These are phyloP conservation scores for Neopelma chrysocephalum DNA, from an alignment of 2,797 vertebrate genomes.

Conservation along the genomic window DNA sequence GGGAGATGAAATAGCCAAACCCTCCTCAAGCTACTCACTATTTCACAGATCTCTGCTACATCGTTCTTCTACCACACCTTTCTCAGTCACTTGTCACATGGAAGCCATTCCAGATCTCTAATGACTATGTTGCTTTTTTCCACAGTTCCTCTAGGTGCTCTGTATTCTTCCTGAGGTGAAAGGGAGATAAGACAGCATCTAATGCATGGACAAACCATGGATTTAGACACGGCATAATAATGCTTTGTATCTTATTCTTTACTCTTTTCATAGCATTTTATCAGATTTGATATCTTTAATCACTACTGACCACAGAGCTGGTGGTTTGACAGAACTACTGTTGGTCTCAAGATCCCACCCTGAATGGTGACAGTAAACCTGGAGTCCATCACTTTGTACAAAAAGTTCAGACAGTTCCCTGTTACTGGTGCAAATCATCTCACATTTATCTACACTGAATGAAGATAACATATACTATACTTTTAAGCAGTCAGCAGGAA, in stretches of 20 bases:
- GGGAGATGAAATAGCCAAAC: neutral
- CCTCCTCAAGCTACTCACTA: neutral
- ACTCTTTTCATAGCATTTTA: neutral
- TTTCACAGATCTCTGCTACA: neutral
- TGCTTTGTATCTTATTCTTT: neutral
- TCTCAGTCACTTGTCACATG: neutral
- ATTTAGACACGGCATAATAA: neutral
- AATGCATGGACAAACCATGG: neutral
- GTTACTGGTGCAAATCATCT: neutral
- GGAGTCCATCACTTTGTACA: neutral
- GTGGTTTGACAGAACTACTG: neutral
- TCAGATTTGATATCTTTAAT: neutral
- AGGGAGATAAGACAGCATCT: neutral
- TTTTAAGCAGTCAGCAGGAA: neutral
- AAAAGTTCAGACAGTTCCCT: neutral
- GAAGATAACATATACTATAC: neutral
- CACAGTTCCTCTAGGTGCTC: neutral
- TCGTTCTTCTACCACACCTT: neutral
- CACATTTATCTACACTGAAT: neutral
- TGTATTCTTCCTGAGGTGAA: neutral
- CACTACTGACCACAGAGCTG: neutral
- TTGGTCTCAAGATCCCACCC: neutral
- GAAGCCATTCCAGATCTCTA: neutral
- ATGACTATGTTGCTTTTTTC: fast-evolving
- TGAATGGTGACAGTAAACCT: neutral